Evolutionary conservation across 2,888 invertebrate species (phyloP).

Genomic region (Patella ulyssiponensis): DNA sequence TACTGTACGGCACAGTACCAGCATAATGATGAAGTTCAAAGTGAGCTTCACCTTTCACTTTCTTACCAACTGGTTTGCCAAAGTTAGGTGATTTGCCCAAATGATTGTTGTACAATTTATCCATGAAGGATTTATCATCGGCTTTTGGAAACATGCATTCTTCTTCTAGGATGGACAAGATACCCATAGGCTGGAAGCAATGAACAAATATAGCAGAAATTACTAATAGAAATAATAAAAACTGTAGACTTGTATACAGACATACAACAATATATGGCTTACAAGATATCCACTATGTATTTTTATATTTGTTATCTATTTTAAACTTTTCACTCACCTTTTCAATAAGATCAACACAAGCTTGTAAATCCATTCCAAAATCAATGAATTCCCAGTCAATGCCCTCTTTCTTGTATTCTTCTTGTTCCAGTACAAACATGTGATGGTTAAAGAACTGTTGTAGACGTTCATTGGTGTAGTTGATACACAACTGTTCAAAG

Average conservation of each 20-base stretch:
- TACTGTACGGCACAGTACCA: constrained; percentile 97
- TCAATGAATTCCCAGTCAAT: constrained; percentile 96
- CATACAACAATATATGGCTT: too few species aligned
- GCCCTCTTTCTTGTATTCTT: constrained; percentile 93
- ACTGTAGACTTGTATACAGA: too few species aligned
- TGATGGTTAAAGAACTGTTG: constrained; percentile 98
- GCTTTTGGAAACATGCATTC: constrained; percentile 99
- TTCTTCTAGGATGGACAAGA: constrained; percentile 99
- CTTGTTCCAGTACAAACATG: constrained; percentile 98
- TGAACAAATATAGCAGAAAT: background rate
- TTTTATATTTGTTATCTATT: constrained; percentile 24
- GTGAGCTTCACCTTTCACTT: constrained; percentile 95
- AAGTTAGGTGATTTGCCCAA: constrained; percentile 84
- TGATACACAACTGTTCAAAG: constrained; percentile 97
- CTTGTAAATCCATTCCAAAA: constrained; percentile 95
- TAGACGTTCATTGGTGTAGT: constrained; percentile 97
- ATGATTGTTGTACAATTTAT: constrained; percentile 98
- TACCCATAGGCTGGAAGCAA: constrained; percentile 94
- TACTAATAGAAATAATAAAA: too few species aligned
- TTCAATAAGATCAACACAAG: constrained; percentile 87
- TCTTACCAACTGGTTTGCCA: constrained; percentile 80
- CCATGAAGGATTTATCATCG: constrained; percentile 96
- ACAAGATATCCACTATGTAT: too few species aligned
- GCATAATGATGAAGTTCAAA: constrained; percentile 99
- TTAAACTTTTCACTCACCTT: constrained; percentile 33